Conservation (phyloP, 2,888 invertebrate genomes). For the Patella ulyssiponensis region DNA sequence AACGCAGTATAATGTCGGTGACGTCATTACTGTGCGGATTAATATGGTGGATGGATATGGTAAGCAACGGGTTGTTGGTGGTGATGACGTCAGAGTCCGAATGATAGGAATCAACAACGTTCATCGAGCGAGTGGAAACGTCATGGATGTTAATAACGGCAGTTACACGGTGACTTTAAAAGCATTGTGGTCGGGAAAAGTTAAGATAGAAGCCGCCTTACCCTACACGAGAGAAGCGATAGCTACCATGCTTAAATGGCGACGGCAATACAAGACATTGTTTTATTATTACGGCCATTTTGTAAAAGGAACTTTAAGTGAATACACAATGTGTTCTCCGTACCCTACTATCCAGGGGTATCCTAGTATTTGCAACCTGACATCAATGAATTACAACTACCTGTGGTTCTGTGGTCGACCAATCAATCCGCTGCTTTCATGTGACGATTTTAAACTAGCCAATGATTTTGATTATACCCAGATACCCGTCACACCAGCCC, state of each 20-base stretch:
- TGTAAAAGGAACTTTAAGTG: not conserved
- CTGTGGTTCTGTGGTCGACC: conserved; percentile 2
- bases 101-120: not conserved
- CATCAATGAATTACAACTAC: not conserved
- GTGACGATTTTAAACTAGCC: not conserved
- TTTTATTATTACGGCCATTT: not conserved
- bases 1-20: conserved; percentile 6
- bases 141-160: conserved; percentile 25
- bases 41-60: conserved; percentile 21
- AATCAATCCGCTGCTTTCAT: not conserved
- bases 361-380: not conserved
- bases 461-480: conserved; percentile 1
- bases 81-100: conserved; percentile 24
- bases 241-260: not conserved
- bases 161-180: conserved; percentile 14
- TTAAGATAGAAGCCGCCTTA: not conserved
- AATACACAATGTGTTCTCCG: not conserved
- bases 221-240: not conserved
- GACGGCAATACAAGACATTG: not conserved
- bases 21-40: conserved; percentile 13
- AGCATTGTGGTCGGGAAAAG: conserved; percentile 18
- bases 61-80: conserved; percentile 15
- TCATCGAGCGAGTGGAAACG: conserved; percentile 14
- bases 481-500: not conserved
- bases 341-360: not conserved